Evolutionary conservation across 2,113 vertebrate genomes (phyloP).

Genomic region (Oceanodroma tethys): DNA sequence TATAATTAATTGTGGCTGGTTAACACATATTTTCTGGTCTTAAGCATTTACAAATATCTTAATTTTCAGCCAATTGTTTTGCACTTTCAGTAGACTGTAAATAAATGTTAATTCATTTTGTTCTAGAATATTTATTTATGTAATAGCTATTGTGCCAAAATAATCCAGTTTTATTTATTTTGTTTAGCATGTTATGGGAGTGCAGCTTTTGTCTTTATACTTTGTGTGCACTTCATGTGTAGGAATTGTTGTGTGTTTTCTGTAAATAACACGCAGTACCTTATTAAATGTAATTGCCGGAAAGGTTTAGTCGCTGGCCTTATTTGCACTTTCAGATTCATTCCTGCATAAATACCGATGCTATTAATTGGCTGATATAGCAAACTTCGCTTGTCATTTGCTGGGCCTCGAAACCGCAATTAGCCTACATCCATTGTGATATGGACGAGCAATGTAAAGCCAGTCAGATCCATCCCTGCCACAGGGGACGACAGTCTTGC

Average conservation of each 20-base stretch:
- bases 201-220: constrained; percentile 74
- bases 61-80: constrained; percentile 73
- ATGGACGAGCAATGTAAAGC: background rate
- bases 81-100: constrained; percentile 80
- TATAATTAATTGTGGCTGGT: constrained; percentile 58
- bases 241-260: constrained; percentile 70
- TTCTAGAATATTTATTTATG: constrained; percentile 80
- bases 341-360: background rate
- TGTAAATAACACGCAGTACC: constrained; percentile 80
- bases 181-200: constrained; percentile 71
- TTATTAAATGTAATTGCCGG: constrained; percentile 78
- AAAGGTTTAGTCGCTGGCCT: constrained; percentile 45
- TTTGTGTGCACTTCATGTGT: constrained; percentile 75
- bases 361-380: background rate
- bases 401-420: background rate
- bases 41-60: constrained; percentile 65
- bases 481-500: background rate
- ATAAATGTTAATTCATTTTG: constrained; percentile 71
- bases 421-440: background rate
- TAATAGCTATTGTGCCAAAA: constrained; percentile 79
- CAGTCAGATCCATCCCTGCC: background rate
- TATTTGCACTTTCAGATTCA: constrained; percentile 50
- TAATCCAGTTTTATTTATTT: constrained; percentile 82
- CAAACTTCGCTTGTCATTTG: background rate
- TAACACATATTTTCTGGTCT: constrained; percentile 65